Percentiles rank a stretch among this genome's conserved stretches.
phyloP scores from a whole-genome alignment of 2,797 vertebrate genomes.

The Vireo griseus region DNA sequence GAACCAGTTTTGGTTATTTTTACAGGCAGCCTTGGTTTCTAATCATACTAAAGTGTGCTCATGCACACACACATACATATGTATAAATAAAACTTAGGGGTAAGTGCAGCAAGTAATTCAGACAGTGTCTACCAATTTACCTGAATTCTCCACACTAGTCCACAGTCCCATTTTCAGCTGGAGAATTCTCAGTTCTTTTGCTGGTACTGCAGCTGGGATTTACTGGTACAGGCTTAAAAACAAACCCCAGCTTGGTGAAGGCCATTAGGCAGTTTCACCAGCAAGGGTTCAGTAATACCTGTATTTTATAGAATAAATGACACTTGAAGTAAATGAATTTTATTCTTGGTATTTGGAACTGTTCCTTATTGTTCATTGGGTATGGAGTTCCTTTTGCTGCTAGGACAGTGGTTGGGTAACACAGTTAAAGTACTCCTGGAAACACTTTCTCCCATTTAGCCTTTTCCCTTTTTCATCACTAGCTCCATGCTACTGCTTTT shows the following conservation, averaged over 20 bases:
- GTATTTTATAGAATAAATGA: neutral
- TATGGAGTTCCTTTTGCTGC: neutral
- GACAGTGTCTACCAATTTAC: neutral
- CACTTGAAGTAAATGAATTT: neutral
- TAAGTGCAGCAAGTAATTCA: neutral
- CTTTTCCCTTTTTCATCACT: neutral
- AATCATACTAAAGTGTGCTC: accelerated
- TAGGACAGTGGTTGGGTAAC: neutral
- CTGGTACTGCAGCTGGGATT: neutral
- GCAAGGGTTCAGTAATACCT: neutral
- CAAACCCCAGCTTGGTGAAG: neutral
- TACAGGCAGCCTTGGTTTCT: neutral
- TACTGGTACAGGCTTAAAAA: neutral
- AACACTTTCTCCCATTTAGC: neutral
- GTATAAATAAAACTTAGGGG: neutral
- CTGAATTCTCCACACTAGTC: neutral
- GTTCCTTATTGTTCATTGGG: neutral
- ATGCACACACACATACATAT: accelerated
- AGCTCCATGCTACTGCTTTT: neutral
- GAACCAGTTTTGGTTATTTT: neutral
- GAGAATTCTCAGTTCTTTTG: neutral
- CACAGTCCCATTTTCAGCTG: neutral
- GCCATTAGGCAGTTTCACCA: neutral
- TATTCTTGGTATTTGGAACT: neutral
- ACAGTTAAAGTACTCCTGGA: neutral